phyloP scores from a whole-genome alignment of 2,888 invertebrate species.

The Baronia brevicornis region DNA sequence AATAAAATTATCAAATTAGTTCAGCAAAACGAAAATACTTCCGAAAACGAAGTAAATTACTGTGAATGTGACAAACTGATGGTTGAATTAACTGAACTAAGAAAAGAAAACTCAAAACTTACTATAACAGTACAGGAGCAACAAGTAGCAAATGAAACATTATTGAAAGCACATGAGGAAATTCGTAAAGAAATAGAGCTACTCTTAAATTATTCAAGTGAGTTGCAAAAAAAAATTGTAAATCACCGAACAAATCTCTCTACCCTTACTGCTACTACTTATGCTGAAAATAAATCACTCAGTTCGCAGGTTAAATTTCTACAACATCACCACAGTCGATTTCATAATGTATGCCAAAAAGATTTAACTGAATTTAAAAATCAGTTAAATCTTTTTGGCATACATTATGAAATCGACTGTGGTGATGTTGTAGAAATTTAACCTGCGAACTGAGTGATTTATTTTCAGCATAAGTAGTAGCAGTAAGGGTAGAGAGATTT shows the following conservation, averaged over 20 bases:
- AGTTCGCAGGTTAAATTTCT: slow-evolving; percentile 55
- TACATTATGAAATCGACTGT: slow-evolving; percentile 50
- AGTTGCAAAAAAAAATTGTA: slow-evolving; percentile 54
- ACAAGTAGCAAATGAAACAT: slow-evolving; percentile 31
- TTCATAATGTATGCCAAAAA: slow-evolving; percentile 56
- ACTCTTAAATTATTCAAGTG: slow-evolving; percentile 42
- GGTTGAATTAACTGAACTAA: slow-evolving; percentile 19
- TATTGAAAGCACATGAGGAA: slow-evolving; percentile 44
- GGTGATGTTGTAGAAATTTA: slow-evolving; percentile 55
- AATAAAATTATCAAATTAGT: slow-evolving; percentile 43
- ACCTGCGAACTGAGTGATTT: slow-evolving; percentile 54
- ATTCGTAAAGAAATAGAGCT: slow-evolving; percentile 42
- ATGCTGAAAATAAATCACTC: slow-evolving; percentile 58
- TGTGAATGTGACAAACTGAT: slow-evolving; percentile 20
- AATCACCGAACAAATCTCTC: slow-evolving; percentile 59
- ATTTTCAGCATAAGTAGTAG: slow-evolving; percentile 64
- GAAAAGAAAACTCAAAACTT: slow-evolving; percentile 37
- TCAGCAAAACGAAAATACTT: slow-evolving; percentile 28
- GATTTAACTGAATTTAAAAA: slow-evolving; percentile 50
- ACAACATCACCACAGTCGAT: slow-evolving; percentile 54
- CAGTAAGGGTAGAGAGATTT: slow-evolving; percentile 56
- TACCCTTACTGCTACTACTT: slow-evolving; percentile 60
- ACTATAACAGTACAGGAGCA: slow-evolving; percentile 29
- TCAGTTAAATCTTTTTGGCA: slow-evolving; percentile 60
- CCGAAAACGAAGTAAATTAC: slow-evolving; percentile 15